Evolutionary conservation across 2,888 invertebrate species (phyloP), one percentile per base, ranked within the genome.

Genomic region (Pheosia tremula): DNA sequence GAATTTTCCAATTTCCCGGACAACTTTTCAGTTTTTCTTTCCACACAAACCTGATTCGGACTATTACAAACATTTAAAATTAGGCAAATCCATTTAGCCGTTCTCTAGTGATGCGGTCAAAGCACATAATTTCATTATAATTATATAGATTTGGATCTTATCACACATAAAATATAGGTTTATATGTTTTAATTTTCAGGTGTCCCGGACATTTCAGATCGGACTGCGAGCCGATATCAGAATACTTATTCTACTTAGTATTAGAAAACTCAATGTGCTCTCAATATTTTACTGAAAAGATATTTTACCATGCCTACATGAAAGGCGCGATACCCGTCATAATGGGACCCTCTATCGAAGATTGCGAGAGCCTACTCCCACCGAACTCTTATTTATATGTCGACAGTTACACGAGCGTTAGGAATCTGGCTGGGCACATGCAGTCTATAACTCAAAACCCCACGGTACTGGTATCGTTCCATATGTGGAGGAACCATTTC

Each of bases 241-340:
- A 91, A 8, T 97, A 96, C 81, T 89, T 96, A 72, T 97, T 97
- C 81, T 96, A 96, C 75, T 82, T 97, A 53, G 94, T 96, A 0
- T 95, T 96, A 68, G 97, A 97, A 83, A 96, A 96, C 78, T 94
- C 95, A 0, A 94, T 95, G 71, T 97, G 97, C 77, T 89, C 90
- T 6, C 95, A 96, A 78, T 97, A 97, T 74, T 83, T 96, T 56
- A 96, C 96, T 0, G 96, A 97, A 78, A 97, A 97, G 80, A 79
- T 95, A 0, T 96, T 95, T 86, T 95, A 96, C 91, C 94, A 96
- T 71, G 95, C 95, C 0, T 96, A 94, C 72, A 76, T 85, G 3
- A 96, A 95, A 81, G 93, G 94, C 13, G 90, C 95, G 0, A 94
- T 96, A 43, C 96, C 96, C 0, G 85, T 96, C 4, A 95, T 96